Base-by-base conservation (phyloP, 2,113 vertebrate genomes). In the Proteles cristata region DNA sequence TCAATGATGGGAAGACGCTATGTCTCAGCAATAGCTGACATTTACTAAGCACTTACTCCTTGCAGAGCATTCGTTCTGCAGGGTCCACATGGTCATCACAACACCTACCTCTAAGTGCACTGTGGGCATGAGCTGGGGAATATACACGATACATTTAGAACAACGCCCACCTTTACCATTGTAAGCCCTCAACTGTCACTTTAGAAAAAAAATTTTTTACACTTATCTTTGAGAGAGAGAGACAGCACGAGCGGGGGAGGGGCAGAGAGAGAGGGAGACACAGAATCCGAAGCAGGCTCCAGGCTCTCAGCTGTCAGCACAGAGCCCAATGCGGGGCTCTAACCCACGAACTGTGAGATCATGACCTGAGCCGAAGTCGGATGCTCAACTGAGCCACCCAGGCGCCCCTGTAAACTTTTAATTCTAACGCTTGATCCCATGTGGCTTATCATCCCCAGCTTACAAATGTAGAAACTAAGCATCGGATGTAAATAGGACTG, bases 81-180 rank as follows among this genome's bases (percentile, higher is more conserved):
- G 33, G 0, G 14, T 19, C 33, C n/a, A 0, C 2, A 15, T 39
- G 11, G 35, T 65, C 45, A 7, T 21, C 31, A 16, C 10, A 10
- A 26, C 4, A 31, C 28, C 55, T 23, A 4, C 21, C 26, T 50
- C 17, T 39, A 3, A 39, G 45, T 4, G 6, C 21, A 14, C 68
- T 4, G 23, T 26, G 53, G 66, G 73, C n/a, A 25, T 17, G 69
- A 26, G 6, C 10, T 45, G 81, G 50, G 21, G 3, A 4, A 39
- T 12, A 4, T 4, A 4, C 6, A 4, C 21, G 11, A 5, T 2
- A 16, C 39, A 5, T 15, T 4, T 28, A 39, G 26, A 31, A 25
- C 25, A 5, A 11, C 25, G 81, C 53, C 92, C 50, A 4, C 50
- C 82, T 39, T 39, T 45, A 69, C 61, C 5, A 0, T 16, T n/a